phyloP scores from a whole-genome alignment of 2,888 invertebrate genomes.

The Brachypalpus laphriformis region DNA sequence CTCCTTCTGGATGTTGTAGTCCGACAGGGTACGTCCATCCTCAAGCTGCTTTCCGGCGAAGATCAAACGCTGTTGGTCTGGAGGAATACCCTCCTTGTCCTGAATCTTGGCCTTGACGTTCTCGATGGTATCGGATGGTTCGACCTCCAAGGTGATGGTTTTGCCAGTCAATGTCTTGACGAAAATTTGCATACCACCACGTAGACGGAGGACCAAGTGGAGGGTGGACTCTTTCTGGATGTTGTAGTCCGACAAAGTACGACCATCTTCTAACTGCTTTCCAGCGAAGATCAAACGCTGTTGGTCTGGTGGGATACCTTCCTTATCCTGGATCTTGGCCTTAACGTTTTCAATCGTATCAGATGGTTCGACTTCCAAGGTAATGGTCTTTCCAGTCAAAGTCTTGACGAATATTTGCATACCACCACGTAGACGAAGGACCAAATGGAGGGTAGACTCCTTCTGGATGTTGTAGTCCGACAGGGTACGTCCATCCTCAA shows the following conservation, averaged over 20 bases:
- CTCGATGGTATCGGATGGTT: conserved; percentile 77
- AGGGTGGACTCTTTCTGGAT: conserved; percentile 96
- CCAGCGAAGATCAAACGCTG: conserved; percentile 78
- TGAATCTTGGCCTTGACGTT: conserved; percentile 79
- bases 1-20: conserved; percentile 79
- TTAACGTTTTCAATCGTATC: conserved; percentile 77
- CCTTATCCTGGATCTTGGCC: conserved; percentile 78
- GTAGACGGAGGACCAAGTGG: conserved; percentile 92
- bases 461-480: conserved; percentile 75
- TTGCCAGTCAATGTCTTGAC: conserved; percentile 78
- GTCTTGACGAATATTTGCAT: conserved; percentile 82
- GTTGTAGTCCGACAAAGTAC: conserved; percentile 95
- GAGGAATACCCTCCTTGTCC: conserved; percentile 79
- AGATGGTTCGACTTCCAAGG: conserved; percentile 77
- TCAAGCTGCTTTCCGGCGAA: conserved; percentile 79
- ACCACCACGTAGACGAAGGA: conserved; percentile 74
- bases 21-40: conserved; percentile 78
- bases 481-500: conserved; percentile 74
- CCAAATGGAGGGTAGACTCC: conserved; percentile 75
- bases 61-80: conserved; percentile 79
- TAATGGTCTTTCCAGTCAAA: conserved; percentile 79
- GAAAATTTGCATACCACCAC: conserved; percentile 88
- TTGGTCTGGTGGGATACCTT: conserved; percentile 78
- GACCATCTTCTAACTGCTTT: conserved; percentile 94
- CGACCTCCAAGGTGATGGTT: conserved; percentile 76